phyloP scores from a whole-genome alignment of 2,888 invertebrate genomes.

The Lasiommata megera region DNA sequence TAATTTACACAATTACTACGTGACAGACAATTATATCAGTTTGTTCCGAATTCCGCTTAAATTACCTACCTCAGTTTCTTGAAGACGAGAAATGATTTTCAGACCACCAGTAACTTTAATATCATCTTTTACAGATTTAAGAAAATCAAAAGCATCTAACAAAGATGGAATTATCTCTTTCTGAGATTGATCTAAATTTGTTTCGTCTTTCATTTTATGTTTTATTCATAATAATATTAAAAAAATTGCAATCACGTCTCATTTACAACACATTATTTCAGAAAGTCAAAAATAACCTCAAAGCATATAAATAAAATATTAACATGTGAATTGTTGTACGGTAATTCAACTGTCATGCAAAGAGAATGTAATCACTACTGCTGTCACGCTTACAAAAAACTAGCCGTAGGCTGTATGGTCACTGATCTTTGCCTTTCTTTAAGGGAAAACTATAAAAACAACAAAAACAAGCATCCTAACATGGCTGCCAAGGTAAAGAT shows the following conservation, averaged over 20 bases:
- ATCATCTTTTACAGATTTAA: conserved; percentile 61
- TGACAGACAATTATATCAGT: neutral
- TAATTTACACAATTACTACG: neutral
- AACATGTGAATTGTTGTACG: neutral
- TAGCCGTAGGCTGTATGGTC: too few relatives aligned
- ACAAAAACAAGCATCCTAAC: too few relatives aligned
- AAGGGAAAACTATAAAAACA: too few relatives aligned
- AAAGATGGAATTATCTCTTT: conserved; percentile 59
- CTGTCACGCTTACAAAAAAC: too few relatives aligned
- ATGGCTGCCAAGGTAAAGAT: too few relatives aligned
- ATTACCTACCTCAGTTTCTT: conserved; percentile 61
- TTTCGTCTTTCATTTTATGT: conserved; percentile 58
- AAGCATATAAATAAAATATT: neutral
- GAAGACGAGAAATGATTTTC: conserved; percentile 65
- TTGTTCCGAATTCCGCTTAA: conserved; percentile 23
- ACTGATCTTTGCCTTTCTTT: too few relatives aligned
- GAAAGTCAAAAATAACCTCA: neutral
- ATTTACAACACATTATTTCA: neutral
- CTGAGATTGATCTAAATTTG: conserved; percentile 37
- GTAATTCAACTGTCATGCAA: neutral
- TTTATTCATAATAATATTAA: neutral
- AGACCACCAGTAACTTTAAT: conserved; percentile 62
- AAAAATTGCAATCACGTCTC: neutral
- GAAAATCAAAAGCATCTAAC: conserved; percentile 68
- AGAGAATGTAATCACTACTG: too few relatives aligned